Evolutionary conservation across 2,888 invertebrate genomes (phyloP).

Genomic region (Seira ritae): DNA sequence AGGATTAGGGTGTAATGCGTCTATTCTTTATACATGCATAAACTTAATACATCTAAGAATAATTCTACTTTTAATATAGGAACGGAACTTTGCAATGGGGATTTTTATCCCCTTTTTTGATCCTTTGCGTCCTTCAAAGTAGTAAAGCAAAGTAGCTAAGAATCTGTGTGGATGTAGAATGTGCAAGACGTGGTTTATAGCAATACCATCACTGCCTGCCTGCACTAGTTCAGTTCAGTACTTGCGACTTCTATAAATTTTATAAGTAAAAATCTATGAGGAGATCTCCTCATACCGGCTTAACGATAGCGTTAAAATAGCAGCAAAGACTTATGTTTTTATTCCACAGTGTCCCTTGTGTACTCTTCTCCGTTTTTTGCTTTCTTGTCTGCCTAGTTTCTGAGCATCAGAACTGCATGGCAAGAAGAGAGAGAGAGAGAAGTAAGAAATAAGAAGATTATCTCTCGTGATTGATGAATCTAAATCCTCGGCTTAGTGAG

Average conservation of each 20-base stretch:
- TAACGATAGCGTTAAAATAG: conserved; percentile 43
- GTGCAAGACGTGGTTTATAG: conserved; percentile 28
- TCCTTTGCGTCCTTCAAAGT: conserved; percentile 66
- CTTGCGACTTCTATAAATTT: conserved; percentile 31
- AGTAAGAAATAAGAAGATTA: conserved; percentile 74
- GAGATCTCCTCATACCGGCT: conserved; percentile 48
- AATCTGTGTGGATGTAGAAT: conserved; percentile 25
- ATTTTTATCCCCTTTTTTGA: conserved; percentile 68
- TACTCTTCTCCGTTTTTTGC: conserved; percentile 36
- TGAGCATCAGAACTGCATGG: neutral
- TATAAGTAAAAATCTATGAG: conserved; percentile 9
- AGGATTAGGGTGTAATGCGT: conserved; percentile 45
- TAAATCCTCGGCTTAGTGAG: conserved; percentile 72
- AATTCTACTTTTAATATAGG: conserved; percentile 34
- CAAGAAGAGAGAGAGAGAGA: conserved; percentile 61
- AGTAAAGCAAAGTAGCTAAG: conserved; percentile 22
- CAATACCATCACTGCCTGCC: conserved; percentile 45
- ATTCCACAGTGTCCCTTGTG: conserved; percentile 57
- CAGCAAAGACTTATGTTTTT: conserved; percentile 25
- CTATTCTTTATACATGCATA: conserved; percentile 23
- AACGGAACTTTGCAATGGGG: conserved; percentile 66
- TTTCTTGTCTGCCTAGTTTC: conserved; percentile 14
- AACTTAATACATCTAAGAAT: conserved; percentile 22
- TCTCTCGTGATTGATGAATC: conserved; percentile 74
- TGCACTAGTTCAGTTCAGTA: conserved; percentile 4